phyloP scores from a whole-genome alignment of 2,113 vertebrate genomes.

The Microtus oregoni region DNA sequence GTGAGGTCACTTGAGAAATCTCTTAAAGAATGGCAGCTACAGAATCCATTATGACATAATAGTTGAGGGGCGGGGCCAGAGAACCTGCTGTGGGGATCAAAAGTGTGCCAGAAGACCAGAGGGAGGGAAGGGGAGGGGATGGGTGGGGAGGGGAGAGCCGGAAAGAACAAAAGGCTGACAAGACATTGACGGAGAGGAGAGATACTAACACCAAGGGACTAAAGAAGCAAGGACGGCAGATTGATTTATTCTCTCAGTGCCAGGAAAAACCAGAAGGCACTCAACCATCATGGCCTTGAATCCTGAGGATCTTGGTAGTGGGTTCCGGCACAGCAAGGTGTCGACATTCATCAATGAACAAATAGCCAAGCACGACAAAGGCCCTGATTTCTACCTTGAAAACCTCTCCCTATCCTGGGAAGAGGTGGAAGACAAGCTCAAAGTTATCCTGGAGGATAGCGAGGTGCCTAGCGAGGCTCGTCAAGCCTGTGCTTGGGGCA shows the following conservation, averaged over 20 bases:
- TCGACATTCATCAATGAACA: constrained; percentile 59
- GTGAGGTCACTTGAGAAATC: background rate
- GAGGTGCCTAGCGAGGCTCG: background rate
- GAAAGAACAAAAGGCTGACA: background rate
- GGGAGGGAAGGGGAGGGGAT: background rate
- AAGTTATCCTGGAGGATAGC: constrained; percentile 11
- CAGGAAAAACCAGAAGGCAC: background rate
- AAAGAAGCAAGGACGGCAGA: background rate
- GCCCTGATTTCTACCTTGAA: constrained; percentile 37
- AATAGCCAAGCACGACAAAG: background rate
- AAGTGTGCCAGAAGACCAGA: background rate
- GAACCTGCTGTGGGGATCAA: accelerated
- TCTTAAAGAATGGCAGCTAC: background rate
- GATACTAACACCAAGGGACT: background rate
- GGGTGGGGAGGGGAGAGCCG: background rate
- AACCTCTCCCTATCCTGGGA: constrained; percentile 54
- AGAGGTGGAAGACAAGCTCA: constrained; percentile 60
- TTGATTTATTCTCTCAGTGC: background rate
- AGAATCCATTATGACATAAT: background rate
- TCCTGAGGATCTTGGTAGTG: background rate
- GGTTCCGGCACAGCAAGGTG: constrained; percentile 26
- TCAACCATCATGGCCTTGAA: constrained; percentile 55
- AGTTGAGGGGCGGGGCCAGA: background rate
- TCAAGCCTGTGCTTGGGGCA: constrained; percentile 63
- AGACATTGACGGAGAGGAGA: background rate